Evolutionary conservation across 2,797 vertebrate species (phyloP).

Genomic region (Pangasius krempfi): DNA sequence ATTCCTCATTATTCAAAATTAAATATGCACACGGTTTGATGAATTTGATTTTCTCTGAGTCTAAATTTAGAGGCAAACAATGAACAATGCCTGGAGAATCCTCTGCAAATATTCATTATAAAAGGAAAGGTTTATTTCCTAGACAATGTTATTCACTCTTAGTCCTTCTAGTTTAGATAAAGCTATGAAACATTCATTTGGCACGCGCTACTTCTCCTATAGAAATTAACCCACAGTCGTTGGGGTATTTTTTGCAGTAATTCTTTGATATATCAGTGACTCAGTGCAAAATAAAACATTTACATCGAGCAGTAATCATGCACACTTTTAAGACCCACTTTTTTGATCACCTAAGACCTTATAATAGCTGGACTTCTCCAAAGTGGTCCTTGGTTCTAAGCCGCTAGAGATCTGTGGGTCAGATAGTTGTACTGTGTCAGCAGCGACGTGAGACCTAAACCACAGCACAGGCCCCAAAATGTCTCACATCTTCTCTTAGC

Average conservation of each 20-base stretch:
- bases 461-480: constrained; percentile 49
- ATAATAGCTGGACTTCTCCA: constrained; percentile 1
- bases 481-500: constrained; percentile 29
- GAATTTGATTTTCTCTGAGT: constrained; percentile 75
- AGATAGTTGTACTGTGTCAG: constrained; percentile 39
- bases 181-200: constrained; percentile 9
- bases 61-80: constrained; percentile 74
- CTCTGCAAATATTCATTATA: constrained; percentile 74
- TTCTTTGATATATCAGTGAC: neutral
- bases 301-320: neutral
- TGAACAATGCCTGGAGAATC: constrained; percentile 74
- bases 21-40: constrained; percentile 72
- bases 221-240: neutral
- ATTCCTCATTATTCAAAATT: constrained; percentile 72
- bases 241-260: neutral
- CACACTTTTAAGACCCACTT: neutral
- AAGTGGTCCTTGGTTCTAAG: constrained; percentile 13
- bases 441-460: constrained; percentile 29
- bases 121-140: constrained; percentile 74
- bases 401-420: constrained; percentile 15
- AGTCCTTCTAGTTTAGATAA: constrained; percentile 41
- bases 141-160: constrained; percentile 70
- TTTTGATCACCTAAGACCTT: constrained; percentile 27
- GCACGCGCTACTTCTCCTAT: neutral
- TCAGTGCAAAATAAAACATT: neutral